phyloP scores from a whole-genome alignment of 2,888 invertebrate species.

The Incurvaria masculella region DNA sequence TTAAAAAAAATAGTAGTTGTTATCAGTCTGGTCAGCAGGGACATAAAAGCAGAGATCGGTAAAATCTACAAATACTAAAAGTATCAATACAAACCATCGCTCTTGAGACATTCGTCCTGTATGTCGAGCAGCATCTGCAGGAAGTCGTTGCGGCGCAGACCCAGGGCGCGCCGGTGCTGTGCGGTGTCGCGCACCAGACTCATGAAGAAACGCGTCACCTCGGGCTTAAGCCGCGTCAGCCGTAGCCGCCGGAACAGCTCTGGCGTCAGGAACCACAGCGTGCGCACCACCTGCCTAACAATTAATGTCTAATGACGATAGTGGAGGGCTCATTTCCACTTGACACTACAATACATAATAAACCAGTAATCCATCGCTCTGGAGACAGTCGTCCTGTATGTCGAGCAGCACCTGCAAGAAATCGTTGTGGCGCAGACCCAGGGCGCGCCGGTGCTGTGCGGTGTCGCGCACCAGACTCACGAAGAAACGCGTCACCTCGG shows the following conservation, averaged over 20 bases:
- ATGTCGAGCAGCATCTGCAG: not conserved
- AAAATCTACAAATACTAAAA: too few species aligned
- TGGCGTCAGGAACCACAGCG: conserved; percentile 7
- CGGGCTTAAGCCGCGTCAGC: too few species aligned
- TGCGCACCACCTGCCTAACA: conserved; percentile 5
- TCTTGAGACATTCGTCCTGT: not conserved
- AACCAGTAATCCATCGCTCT: not conserved
- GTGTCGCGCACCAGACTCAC: not conserved
- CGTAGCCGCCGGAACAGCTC: conserved; percentile 3
- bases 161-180: not conserved
- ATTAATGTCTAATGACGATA: not conserved
- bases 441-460: not conserved
- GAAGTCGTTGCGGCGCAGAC: not conserved
- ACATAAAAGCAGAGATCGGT: too few species aligned
- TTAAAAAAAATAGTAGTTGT: too few species aligned
- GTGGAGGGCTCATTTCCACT: too few species aligned
- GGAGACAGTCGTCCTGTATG: not conserved
- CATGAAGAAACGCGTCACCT: not conserved
- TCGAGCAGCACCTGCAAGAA: not conserved
- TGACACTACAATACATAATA: too few species aligned
- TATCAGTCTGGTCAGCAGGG: too few species aligned
- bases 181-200: not conserved
- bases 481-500: not conserved
- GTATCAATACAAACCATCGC: too few species aligned
- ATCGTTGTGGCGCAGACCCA: not conserved